These are phyloP conservation scores for Drosophila percnosoma DNA, from an alignment of 2,888 invertebrate species.

Conservation along the genomic window DNA sequence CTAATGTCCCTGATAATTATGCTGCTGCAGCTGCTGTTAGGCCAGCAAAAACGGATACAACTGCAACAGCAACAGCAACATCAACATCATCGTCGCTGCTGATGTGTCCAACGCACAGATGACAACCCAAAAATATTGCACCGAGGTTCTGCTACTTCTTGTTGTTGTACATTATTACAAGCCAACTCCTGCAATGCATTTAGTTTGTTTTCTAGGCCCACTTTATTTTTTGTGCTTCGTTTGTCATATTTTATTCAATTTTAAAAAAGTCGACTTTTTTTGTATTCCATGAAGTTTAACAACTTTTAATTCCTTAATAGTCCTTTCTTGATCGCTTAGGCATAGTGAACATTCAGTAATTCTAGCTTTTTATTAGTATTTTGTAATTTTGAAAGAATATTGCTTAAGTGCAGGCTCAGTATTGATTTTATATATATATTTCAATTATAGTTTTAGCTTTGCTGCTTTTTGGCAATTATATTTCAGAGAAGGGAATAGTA, in stretches of 20 bases:
- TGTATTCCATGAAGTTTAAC: neutral
- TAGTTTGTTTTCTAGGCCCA: neutral
- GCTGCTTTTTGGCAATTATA: neutral
- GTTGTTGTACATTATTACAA: slow-evolving; percentile 55
- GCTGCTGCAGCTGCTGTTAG: slow-evolving; percentile 12
- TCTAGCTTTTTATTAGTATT: neutral
- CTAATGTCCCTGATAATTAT: slow-evolving; percentile 24
- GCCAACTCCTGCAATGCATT: slow-evolving; percentile 1
- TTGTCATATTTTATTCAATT: neutral
- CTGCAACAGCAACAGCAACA: slow-evolving; percentile 37
- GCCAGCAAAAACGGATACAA: slow-evolving; percentile 41
- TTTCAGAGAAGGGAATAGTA: neutral
- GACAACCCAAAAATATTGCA: slow-evolving; percentile 67
- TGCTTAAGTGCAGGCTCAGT: neutral
- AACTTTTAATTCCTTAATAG: neutral
- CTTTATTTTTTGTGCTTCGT: neutral
- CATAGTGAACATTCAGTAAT: neutral
- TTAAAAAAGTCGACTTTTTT: neutral
- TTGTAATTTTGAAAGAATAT: neutral
- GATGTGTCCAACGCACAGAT: slow-evolving; percentile 66
- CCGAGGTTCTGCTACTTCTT: slow-evolving; percentile 68
- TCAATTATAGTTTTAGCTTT: neutral
- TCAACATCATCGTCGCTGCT: slow-evolving; percentile 27
- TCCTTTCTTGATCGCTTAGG: neutral
- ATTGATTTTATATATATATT: neutral